phyloP scores from a whole-genome alignment of 2,888 invertebrate species.

The Nephrocerus scutellatus region DNA sequence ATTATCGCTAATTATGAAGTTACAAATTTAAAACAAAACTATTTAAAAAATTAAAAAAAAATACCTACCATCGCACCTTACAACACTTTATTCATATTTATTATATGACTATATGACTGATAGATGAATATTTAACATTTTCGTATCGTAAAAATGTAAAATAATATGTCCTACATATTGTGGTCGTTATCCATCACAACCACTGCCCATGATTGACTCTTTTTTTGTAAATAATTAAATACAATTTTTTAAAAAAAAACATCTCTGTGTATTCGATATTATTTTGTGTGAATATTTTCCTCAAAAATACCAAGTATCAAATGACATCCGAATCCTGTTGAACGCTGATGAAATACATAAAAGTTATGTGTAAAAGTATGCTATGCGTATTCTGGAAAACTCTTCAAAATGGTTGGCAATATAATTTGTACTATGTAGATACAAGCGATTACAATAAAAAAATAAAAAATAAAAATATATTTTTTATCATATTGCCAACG shows the following conservation, averaged over 20 bases:
- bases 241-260: constrained; percentile 1
- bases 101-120: too few species aligned
- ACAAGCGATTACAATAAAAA: not conserved
- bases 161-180: too few species aligned
- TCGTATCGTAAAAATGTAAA: too few species aligned
- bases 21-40: not conserved
- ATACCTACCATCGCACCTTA: constrained; percentile 30
- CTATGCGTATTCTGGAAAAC: not conserved
- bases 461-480: not conserved
- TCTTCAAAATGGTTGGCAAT: constrained; percentile 1
- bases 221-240: too few species aligned
- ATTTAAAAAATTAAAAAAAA: constrained; percentile 3
- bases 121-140: too few species aligned
- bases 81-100: too few species aligned
- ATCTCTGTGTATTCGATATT: not conserved
- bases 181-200: too few species aligned
- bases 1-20: too few species aligned
- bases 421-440: constrained; percentile 1
- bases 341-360: too few species aligned
- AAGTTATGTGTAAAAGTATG: not conserved
- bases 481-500: too few species aligned
- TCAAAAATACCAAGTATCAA: constrained; percentile 38
- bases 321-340: too few species aligned
- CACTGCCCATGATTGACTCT: too few species aligned
- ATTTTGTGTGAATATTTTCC: constrained; percentile 19